These are phyloP conservation scores for Teleopsis dalmanni DNA, from an alignment of 1,140 invertebrate species.

Conservation along the genomic window DNA sequence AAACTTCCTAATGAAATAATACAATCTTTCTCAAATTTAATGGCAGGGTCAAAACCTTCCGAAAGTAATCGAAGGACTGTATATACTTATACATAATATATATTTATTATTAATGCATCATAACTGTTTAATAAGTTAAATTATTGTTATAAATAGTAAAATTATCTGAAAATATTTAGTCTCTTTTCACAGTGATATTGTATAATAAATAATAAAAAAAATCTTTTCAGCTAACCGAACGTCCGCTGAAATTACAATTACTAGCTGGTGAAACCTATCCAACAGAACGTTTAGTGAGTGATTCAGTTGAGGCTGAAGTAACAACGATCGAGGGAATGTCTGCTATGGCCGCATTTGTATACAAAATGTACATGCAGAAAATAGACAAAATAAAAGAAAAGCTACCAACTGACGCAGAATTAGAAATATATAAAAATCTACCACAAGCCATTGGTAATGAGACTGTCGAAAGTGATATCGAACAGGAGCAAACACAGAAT, in stretches of 20 bases:
- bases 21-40: too few species aligned
- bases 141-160: too few species aligned
- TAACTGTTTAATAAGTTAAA: too few species aligned
- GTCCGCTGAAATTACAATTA: constrained; percentile 70
- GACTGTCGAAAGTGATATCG: constrained; percentile 5
- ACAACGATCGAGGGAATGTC: constrained; percentile 73
- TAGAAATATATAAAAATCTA: constrained; percentile 13
- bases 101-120: not conserved
- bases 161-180: too few species aligned
- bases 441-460: too few species aligned
- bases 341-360: constrained; percentile 88
- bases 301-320: constrained; percentile 26
- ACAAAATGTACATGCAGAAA: constrained; percentile 77
- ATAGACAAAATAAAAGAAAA: constrained; percentile 58
- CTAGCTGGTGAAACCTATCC: constrained; percentile 73
- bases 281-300: constrained; percentile 50
- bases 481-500: not conserved
- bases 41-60: too few species aligned
- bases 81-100: not conserved
- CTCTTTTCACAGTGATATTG: too few species aligned
- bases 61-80: not conserved
- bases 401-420: constrained; percentile 27
- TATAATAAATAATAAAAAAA: too few species aligned
- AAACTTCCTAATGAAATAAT: too few species aligned
- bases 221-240: constrained; percentile 49